phyloP scores from a whole-genome alignment of 1,140 invertebrate genomes.

The honey bee (Apis mellifera) region DNA sequence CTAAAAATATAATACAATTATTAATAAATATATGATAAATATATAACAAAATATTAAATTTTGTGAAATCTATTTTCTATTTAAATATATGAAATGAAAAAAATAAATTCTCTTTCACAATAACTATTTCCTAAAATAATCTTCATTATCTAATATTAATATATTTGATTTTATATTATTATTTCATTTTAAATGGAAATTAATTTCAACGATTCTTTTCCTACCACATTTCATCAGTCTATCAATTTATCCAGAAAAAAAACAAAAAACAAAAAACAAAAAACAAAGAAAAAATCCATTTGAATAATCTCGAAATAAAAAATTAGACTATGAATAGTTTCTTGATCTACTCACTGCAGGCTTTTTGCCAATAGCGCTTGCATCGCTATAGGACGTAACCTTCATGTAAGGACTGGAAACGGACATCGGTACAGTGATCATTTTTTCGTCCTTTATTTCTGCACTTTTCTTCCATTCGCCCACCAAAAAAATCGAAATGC shows the following conservation, averaged over 20 bases:
- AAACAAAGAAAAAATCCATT: background rate
- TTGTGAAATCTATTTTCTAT: background rate
- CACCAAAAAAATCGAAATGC: background rate
- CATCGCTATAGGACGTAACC: slow-evolving; percentile 77
- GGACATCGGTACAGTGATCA: slow-evolving; percentile 78
- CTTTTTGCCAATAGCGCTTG: slow-evolving; percentile 73
- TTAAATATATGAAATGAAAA: background rate
- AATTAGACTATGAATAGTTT: slow-evolving; percentile 21
- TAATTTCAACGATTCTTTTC: background rate
- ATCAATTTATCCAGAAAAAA: background rate
- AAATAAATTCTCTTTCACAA: background rate
- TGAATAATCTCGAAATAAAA: slow-evolving; percentile 10
- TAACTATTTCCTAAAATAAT: background rate
- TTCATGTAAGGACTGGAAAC: slow-evolving; percentile 76
- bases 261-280: background rate
- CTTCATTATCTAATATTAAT: background rate
- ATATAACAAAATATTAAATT: background rate
- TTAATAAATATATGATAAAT: background rate
- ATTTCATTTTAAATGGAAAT: background rate
- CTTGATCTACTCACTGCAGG: slow-evolving; percentile 69
- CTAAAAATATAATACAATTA: background rate
- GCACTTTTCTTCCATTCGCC: slow-evolving; percentile 16
- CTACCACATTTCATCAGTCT: no score
- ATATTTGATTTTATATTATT: background rate
- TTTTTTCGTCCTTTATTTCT: slow-evolving; percentile 54